A percentile compares a stretch with the other conserved stretches of the same genome.
Conservation (phyloP, 1,140 invertebrate genomes). For the Drosophila ercepeae region DNA sequence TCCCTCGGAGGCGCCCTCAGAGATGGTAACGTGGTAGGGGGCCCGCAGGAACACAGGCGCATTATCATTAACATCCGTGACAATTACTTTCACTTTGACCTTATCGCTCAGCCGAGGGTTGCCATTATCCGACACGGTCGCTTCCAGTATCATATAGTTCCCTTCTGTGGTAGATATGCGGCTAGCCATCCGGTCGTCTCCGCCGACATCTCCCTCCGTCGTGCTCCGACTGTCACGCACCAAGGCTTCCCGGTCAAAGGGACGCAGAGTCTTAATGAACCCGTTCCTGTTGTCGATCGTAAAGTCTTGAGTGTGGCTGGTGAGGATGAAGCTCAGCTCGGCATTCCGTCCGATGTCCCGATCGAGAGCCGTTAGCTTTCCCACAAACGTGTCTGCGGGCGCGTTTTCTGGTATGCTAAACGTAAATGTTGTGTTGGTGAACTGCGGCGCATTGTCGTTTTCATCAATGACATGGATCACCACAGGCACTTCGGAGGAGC, state of each 20-base stretch:
- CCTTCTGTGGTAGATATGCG: conserved; percentile 51
- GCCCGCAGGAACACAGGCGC: conserved; percentile 92
- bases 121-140: conserved; percentile 95
- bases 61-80: conserved; percentile 97
- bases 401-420: conserved; percentile 95
- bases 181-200: conserved; percentile 59
- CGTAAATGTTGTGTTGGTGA: conserved; percentile 93
- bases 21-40: conserved; percentile 93
- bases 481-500: conserved; percentile 92
- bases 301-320: conserved; percentile 92
- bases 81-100: conserved; percentile 94
- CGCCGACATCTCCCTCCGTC: conserved; percentile 19
- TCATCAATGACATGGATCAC: conserved; percentile 97
- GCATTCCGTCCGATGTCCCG: conserved; percentile 95
- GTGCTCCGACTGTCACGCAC: conserved; percentile 84
- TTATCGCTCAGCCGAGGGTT: conserved; percentile 90
- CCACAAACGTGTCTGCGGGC: conserved; percentile 94
- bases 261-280: conserved; percentile 93
- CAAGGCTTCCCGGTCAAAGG: conserved; percentile 94
- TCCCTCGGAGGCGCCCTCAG: conserved; percentile 90
- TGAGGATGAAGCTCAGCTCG: conserved; percentile 93
- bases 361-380: conserved; percentile 95
- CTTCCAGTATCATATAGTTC: conserved; percentile 92
- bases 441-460: conserved; percentile 97
- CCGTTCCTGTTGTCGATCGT: conserved; percentile 95